phyloP scores from a whole-genome alignment of 1,140 invertebrate species.

The Varroa destructor region DNA sequence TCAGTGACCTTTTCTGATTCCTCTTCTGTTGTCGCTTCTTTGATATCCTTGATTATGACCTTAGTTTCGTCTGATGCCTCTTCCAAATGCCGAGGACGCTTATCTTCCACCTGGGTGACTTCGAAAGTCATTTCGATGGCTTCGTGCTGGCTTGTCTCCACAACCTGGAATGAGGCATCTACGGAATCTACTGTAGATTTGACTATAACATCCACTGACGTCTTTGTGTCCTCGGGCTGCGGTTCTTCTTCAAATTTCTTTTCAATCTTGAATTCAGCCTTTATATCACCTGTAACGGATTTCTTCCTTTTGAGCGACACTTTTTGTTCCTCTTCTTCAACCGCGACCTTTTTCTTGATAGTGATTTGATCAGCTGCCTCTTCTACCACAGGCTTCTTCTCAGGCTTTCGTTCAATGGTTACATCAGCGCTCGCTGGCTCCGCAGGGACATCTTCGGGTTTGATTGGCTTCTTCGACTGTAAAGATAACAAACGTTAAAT shows the following conservation, averaged over 20 bases:
- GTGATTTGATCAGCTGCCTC: constrained; percentile 27
- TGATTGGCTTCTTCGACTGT: too few species aligned
- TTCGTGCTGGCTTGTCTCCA: background rate
- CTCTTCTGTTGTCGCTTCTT: constrained; percentile 36
- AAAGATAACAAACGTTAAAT: too few species aligned
- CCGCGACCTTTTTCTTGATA: constrained; percentile 7
- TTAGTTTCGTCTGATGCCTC: constrained; percentile 10
- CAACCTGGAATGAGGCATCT: too few species aligned
- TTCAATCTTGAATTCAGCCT: constrained; percentile 37
- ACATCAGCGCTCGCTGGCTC: too few species aligned
- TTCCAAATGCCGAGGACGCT: background rate
- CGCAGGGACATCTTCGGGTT: too few species aligned
- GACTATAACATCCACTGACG: background rate
- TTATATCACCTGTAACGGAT: constrained; percentile 29
- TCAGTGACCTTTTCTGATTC: constrained; percentile 31
- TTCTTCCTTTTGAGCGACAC: constrained; percentile 31
- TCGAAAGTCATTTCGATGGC: constrained; percentile 30
- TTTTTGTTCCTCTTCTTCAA: constrained; percentile 29
- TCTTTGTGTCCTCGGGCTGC: constrained; percentile 36
- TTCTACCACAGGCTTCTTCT: background rate
- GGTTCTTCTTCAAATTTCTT: constrained; percentile 34
- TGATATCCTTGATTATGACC: constrained; percentile 20
- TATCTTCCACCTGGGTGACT: constrained; percentile 34
- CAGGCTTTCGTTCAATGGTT: too few species aligned
- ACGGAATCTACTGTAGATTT: background rate